Base-by-base conservation (phyloP, 2,797 vertebrate genomes). In the Avahi laniger region DNA sequence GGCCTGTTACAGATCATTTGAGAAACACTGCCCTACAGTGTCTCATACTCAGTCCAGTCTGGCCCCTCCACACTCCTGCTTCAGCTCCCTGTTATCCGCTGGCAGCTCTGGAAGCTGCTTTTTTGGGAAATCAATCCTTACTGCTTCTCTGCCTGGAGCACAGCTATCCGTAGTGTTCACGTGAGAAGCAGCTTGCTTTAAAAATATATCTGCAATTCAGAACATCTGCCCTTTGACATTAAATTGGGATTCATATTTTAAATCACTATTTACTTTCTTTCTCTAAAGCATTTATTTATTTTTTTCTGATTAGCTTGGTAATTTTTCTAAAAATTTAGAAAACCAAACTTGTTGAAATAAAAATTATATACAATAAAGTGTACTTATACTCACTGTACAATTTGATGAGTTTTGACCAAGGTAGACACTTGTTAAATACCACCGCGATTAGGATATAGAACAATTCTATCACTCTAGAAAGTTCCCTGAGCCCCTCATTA, bases 271-370 rank as follows among this genome's bases (percentile, higher is more conserved):
- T 84, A 18, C 9, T 3, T 81, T 93, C 14, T 78, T 72, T 72
- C 14, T 75, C 63, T 43, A 65, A 93, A 84, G 46, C 5, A 43
- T 30, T 38, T 78, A 63, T 63, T 41, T 30, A 30, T 72, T 26
- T 15, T n/a, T 3, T 28, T 11, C 50, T n/a, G 15, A 83, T 95
- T 82, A 73, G 20, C 61, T 72, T 76, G 76, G 9, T 33, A 46
- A 43, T 65, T 94, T 81, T 92, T 59, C 70, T 69, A 61, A 78
- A 86, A 43, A n/a, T 20, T 85, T 76, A 75, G 75, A 92, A 78
- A 72, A 46, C 75, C 18, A 79, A 89, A 57, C 80, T 91, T 48
- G 50, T 70, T 82, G 50, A 96, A 92, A 57, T 38, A 30, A 12
- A 76, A 65, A 38, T 35, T 93, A 46, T 26, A 28, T 33, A 61